Percentiles rank a stretch among this genome's conserved stretches.
Evolutionary conservation across 2,797 vertebrate genomes (phyloP).

Genomic region (Gallinago stenura): DNA sequence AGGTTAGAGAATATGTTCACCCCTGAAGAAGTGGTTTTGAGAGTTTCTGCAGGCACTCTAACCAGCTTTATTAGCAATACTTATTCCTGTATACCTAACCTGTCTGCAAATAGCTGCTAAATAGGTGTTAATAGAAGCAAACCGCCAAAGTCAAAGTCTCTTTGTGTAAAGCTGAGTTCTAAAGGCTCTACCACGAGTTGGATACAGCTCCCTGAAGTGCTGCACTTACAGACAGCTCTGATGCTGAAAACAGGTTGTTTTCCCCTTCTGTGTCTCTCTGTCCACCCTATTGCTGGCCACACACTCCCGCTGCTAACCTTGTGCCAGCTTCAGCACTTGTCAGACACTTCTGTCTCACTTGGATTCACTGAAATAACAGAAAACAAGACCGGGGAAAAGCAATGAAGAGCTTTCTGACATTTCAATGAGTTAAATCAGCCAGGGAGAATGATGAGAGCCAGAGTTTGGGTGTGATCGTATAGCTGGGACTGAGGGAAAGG

Average conservation of each 20-base stretch:
- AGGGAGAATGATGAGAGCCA: background rate
- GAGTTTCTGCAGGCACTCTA: constrained; percentile 1
- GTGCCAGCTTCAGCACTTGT: background rate
- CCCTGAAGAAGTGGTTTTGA: background rate
- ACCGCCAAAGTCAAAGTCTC: background rate
- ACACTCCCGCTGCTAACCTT: background rate
- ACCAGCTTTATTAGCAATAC: background rate
- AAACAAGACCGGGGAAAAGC: background rate
- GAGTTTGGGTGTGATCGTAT: rapidly evolving
- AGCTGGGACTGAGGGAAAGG: background rate
- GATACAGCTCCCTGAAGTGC: background rate
- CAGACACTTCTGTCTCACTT: background rate
- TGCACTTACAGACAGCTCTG: background rate
- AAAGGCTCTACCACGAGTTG: background rate
- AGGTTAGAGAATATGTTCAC: background rate
- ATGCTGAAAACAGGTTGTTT: background rate
- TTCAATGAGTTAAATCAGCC: background rate
- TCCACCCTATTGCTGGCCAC: background rate
- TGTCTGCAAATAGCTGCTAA: constrained; percentile 7
- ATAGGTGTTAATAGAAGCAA: background rate
- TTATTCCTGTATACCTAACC: background rate
- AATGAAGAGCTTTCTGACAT: background rate
- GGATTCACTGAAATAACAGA: background rate
- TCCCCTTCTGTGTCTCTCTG: background rate
- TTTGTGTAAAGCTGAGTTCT: background rate